Conservation (phyloP, 2,888 invertebrate genomes). For the Catocala sponsa region DNA sequence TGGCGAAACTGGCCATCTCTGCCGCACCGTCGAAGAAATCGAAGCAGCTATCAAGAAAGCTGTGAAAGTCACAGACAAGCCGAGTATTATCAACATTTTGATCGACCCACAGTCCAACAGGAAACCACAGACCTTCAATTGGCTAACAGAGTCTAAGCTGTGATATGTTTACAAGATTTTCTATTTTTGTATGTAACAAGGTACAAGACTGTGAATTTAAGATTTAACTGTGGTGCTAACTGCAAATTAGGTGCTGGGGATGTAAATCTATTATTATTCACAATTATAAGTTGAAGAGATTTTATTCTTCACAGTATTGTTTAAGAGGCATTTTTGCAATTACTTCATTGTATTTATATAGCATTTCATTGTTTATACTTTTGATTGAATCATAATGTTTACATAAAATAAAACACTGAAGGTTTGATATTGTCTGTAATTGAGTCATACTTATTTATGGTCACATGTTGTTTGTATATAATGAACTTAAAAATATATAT, state of each 20-base stretch:
- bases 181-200: neutral
- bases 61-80: conserved; percentile 91
- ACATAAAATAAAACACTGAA: conserved; percentile 48
- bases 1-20: conserved; percentile 93
- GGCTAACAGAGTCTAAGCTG: conserved; percentile 97
- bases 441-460: conserved; percentile 73
- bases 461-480: conserved; percentile 78
- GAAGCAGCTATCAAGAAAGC: conserved; percentile 90
- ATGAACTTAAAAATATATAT: conserved; percentile 84
- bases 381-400: neutral
- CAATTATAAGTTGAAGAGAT: conserved; percentile 28
- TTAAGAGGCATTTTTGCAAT: neutral
- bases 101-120: conserved; percentile 96
- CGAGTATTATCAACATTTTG: conserved; percentile 96
- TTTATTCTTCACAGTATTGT: conserved; percentile 25
- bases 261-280: neutral
- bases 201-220: neutral
- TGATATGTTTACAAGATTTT: conserved; percentile 72
- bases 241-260: conserved; percentile 5
- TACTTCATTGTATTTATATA: conserved; percentile 18
- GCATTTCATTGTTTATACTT: conserved; percentile 19
- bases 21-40: conserved; percentile 93
- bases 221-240: conserved; percentile 6
- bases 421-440: conserved; percentile 82
- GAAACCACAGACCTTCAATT: conserved; percentile 96